Percentiles rank a stretch among this genome's conserved stretches.
Evolutionary conservation across 2,888 invertebrate species (phyloP).

Genomic region (Xestia xanthographa): DNA sequence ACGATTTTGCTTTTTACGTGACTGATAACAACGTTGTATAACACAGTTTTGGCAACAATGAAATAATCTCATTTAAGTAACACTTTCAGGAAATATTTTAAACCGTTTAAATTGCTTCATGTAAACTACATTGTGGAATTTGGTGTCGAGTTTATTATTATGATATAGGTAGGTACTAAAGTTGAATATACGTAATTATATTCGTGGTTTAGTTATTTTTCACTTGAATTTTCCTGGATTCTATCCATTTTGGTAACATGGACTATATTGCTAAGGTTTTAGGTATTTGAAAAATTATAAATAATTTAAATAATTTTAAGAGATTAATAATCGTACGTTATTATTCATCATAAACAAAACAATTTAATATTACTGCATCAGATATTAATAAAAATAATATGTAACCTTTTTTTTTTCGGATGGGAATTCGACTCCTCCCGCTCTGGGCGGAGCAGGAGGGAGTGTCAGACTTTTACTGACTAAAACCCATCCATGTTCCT

Average conservation of each 20-base stretch:
- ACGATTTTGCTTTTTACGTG: slow-evolving; percentile 57
- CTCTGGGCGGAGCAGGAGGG: too few species aligned
- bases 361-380: background rate
- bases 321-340: background rate
- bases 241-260: background rate
- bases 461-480: too few species aligned
- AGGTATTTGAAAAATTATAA: background rate
- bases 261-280: background rate
- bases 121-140: slow-evolving; percentile 20
- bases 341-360: background rate
- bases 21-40: slow-evolving; percentile 59
- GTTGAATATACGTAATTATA: background rate
- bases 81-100: slow-evolving; percentile 50
- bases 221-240: background rate
- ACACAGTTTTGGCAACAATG: slow-evolving; percentile 56
- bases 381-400: too few species aligned
- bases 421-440: too few species aligned
- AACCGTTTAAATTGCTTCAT: slow-evolving; percentile 41
- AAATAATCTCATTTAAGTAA: slow-evolving; percentile 49
- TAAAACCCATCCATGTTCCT: too few species aligned
- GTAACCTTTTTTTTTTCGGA: too few species aligned
- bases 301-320: background rate
- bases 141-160: background rate
- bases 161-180: background rate
- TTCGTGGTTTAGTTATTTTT: background rate